phyloP scores from a whole-genome alignment of 2,888 invertebrate genomes.

The Tinea semifulvella region DNA sequence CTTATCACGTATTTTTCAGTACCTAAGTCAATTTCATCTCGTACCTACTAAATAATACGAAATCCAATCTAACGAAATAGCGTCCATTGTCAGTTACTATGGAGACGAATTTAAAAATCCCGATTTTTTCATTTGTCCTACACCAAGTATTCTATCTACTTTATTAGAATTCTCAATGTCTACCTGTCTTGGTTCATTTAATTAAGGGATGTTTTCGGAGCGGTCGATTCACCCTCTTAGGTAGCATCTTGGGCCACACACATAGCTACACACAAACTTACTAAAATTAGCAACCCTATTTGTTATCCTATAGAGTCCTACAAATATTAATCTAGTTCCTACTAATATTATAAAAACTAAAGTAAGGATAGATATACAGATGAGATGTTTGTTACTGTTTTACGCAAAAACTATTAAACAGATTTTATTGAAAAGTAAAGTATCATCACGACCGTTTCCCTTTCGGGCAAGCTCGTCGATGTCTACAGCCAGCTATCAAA shows the following conservation, averaged over 20 bases:
- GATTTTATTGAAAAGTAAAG: too few relatives aligned
- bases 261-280: not conserved
- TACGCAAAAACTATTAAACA: too few relatives aligned
- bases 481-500: too few relatives aligned
- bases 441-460: too few relatives aligned
- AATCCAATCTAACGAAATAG: not conserved
- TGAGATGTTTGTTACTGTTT: too few relatives aligned
- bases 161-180: constrained; percentile 41
- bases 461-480: too few relatives aligned
- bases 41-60: not conserved
- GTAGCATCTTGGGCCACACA: constrained; percentile 7
- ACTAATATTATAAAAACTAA: too few relatives aligned
- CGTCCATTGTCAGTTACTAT: not conserved
- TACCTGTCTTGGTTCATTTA: constrained; percentile 46
- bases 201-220: constrained; percentile 45
- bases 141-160: constrained; percentile 3
- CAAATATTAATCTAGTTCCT: too few relatives aligned
- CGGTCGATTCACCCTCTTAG: constrained; percentile 2
- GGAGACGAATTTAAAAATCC: not conserved
- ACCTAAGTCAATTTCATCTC: not conserved
- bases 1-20: not conserved
- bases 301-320: not conserved
- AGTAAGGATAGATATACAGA: too few relatives aligned
- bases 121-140: not conserved
- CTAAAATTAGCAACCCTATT: not conserved